Base-by-base conservation (phyloP, 1,140 invertebrate species). In the Mesaphorura yosii region DNA sequence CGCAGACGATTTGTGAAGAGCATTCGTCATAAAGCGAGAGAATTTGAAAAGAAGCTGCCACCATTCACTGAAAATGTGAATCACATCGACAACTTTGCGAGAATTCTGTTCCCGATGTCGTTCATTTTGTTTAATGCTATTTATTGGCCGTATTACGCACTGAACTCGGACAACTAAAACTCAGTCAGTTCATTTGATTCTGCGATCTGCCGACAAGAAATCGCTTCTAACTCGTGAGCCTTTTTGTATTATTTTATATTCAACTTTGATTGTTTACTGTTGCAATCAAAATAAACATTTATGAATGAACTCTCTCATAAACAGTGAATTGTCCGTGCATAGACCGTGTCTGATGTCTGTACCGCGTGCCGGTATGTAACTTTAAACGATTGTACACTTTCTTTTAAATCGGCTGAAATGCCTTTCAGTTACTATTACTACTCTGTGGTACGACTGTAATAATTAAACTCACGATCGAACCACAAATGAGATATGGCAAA, bases 131-230 rank as follows among this genome's bases (percentile, higher is more conserved):
- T 97, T 71, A 97, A 97, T 68, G 77, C 82, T 15, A 80, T 83
- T 51, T 97, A 97, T 68, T 96, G 91, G 91, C 78, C 85, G 60
- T 94, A 93, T 68, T 97, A 95, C 69, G 78, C 88, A 60, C n/a
- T n/a, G n/a, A n/a, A 41, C 39, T 19, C 39, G 23, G n/a, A 41
- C 23, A 19, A 22, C n/a, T 41, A 20, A 17, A 20, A 22, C 4
- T 45, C 28, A 20, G 20, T 22, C 10, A 20, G 7, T 22, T 20
- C 4, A n/a, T 45, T 6, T 42, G 40, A 42, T 17, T 17, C 22
- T 6, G 17, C 22, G 20, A 6, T 20, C 22, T 42, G 40, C 22
- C n/a, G n/a, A n/a, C n/a, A n/a, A n/a, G n/a, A n/a, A n/a, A 20
- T 20, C 20, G 17, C 22, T 14, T 42, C 20, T 20, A 28, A 6